Evolutionary conservation across 2,888 invertebrate genomes (phyloP), one percentile per base, ranked within the genome.

Genomic region (Camptogramma bilineatum): DNA sequence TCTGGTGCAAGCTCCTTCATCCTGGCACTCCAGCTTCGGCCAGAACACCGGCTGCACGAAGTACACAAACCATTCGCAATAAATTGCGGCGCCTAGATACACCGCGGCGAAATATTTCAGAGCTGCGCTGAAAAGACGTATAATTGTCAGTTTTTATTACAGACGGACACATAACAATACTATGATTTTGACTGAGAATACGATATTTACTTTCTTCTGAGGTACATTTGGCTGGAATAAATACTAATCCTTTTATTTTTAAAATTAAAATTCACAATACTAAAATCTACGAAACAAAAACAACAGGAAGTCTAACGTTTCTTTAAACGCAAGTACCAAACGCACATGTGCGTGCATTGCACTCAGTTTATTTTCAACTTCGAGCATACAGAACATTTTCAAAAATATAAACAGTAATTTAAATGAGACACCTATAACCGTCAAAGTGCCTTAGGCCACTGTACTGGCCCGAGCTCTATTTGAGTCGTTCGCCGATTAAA

Each of bases 31-130:
- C 31, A 94, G 77, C 16, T 86, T 82, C 55, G 90, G 86, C 86
- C 95, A 90, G 67, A 90, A 83, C 21, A 79, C 57, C 2, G 85
- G 84, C 70, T 91, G 91, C 18, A 86, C 65, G 9, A 78, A 73
- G 73, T 95, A 95, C 8, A 91, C 84, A 52, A 94, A 78, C 87
- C 92, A 94, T 86, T 95, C 95, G 81, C 94, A 94, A 77, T 94
- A 95, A 48, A 95, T 64, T 48, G 81, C 75, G 31, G 82, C 80
- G 4, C 80, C 85, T 13, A 88, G 13, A 19, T 83, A 73, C 16
- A 77, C 77, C 19, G 81, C 81, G 70, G 86, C 66, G 50, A 84
- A 77, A 73, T 87, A 90, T 79, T 90, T 91, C 39, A 85, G 71
- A 64, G 82, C 73, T 18, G 84, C 76, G 73, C 91, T 92, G 77